These are phyloP conservation scores for Aphrocallistes beatrix DNA, from an alignment of 37 sponge, comb jelly and placozoan species.

Conservation along the genomic window DNA sequence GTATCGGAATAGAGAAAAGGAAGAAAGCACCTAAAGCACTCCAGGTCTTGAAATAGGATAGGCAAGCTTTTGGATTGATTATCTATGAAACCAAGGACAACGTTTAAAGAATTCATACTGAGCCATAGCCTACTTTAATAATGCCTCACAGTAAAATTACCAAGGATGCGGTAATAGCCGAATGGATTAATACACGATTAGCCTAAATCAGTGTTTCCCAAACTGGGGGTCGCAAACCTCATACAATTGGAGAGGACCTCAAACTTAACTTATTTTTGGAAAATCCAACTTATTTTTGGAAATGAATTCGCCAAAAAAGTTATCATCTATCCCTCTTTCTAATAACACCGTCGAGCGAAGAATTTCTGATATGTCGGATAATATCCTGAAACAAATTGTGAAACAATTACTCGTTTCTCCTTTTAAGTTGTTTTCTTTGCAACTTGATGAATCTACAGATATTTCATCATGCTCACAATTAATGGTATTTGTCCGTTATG, in stretches of 20 bases:
- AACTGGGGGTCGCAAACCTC: too few species aligned
- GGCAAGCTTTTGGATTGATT: too few species aligned
- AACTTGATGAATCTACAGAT: constrained; percentile 13
- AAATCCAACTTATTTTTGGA: background rate
- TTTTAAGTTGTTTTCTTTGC: constrained; percentile 1
- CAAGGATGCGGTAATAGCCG: too few species aligned
- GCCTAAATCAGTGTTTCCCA: too few species aligned
- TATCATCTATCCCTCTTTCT: background rate
- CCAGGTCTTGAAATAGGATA: background rate
- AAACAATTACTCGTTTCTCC: background rate
- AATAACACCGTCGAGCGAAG: constrained; percentile 7
- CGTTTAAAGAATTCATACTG: background rate
- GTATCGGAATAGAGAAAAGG: background rate
- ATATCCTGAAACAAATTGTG: constrained; percentile 12
- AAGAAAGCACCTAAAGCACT: background rate
- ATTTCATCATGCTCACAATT: constrained; percentile 12
- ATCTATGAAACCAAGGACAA: background rate
- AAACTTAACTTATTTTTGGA: too few species aligned
- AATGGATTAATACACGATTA: too few species aligned
- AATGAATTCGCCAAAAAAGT: background rate
- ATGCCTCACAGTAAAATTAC: too few species aligned
- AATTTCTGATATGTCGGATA: constrained; percentile 4
- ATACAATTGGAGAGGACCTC: constrained; percentile 11
- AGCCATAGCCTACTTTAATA: too few species aligned
- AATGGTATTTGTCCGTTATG: constrained; percentile 1